phyloP scores from a whole-genome alignment of 2,888 invertebrate species.

The Molorchus minor region DNA sequence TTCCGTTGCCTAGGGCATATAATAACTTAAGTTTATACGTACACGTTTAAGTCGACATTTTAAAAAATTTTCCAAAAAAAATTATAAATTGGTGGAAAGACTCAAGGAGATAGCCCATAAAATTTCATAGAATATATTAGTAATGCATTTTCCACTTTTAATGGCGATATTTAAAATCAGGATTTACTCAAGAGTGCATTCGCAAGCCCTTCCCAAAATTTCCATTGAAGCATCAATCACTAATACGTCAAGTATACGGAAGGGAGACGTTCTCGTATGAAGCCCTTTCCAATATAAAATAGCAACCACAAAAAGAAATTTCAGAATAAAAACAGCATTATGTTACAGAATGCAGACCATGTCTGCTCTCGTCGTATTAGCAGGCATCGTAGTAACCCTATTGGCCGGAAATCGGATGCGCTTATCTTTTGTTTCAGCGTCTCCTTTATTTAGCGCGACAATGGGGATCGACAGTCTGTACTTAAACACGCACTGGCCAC shows the following conservation, averaged over 20 bases:
- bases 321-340: conserved; percentile 12
- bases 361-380: conserved; percentile 1
- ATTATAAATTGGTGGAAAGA: no score
- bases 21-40: no score
- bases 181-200: not conserved
- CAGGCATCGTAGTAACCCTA: conserved; percentile 23
- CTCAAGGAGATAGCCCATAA: no score
- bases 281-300: not conserved
- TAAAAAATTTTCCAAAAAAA: no score
- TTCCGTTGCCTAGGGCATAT: no score
- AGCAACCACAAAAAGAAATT: conserved; percentile 14
- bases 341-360: conserved; percentile 8
- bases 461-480: conserved; percentile 27
- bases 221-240: conserved; percentile 18
- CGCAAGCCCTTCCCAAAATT: not conserved
- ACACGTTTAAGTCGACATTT: no score
- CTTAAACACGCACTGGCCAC: conserved; percentile 36
- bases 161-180: no score
- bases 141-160: no score
- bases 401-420: conserved; percentile 28
- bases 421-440: conserved; percentile 40
- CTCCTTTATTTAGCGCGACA: conserved; percentile 20
- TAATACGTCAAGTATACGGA: conserved; percentile 15
- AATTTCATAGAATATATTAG: no score
- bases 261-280: not conserved